These are phyloP conservation scores for Cerastis leucographa DNA, from an alignment of 2,888 invertebrate species.

Conservation along the genomic window DNA sequence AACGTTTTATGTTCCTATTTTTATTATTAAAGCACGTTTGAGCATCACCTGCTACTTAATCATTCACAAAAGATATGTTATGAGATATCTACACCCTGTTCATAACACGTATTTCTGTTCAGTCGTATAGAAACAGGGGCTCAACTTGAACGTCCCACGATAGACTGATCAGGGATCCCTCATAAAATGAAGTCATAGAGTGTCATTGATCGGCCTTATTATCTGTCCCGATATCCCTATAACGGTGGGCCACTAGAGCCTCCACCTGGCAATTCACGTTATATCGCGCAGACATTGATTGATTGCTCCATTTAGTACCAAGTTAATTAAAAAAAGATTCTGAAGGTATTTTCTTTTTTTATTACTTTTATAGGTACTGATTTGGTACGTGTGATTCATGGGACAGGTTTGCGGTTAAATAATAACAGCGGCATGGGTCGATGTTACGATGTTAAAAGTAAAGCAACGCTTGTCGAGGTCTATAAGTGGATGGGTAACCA, in stretches of 20 bases:
- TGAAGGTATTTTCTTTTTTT: slow-evolving; percentile 11
- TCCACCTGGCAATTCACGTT: slow-evolving; percentile 43
- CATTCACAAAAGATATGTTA: neutral
- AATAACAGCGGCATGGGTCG: neutral
- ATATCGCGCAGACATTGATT: slow-evolving; percentile 50
- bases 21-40: neutral
- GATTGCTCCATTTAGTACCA: slow-evolving; percentile 32
- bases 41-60: neutral
- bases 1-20: neutral
- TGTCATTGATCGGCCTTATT: slow-evolving; percentile 47
- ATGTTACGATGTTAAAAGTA: neutral
- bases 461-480: neutral
- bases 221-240: slow-evolving; percentile 7
- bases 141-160: slow-evolving; percentile 28
- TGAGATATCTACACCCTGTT: neutral
- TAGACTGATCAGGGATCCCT: slow-evolving; percentile 30
- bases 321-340: slow-evolving; percentile 45
- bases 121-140: slow-evolving; percentile 21
- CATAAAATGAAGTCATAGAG: slow-evolving; percentile 46
- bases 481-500: neutral
- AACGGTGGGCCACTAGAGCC: slow-evolving; percentile 23
- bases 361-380: neutral
- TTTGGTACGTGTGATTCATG: neutral
- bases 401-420: neutral
- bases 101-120: slow-evolving; percentile 5